Evolutionary conservation across 2,113 vertebrate species (phyloP).

Genomic region (Alces alces): DNA sequence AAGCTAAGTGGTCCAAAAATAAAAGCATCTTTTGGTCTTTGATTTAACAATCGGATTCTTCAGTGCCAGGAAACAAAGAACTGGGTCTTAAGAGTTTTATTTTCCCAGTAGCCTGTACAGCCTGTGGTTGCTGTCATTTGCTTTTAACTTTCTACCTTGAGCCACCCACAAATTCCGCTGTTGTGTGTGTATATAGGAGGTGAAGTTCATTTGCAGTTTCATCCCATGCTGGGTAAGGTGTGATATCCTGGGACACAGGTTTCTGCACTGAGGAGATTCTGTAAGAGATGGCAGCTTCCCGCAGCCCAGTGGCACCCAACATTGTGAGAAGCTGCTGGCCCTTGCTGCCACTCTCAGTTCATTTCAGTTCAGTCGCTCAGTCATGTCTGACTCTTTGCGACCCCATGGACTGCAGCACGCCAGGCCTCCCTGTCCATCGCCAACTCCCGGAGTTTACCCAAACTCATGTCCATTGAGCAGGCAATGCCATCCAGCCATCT

Average conservation of each 20-base stretch:
- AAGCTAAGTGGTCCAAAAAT: background rate
- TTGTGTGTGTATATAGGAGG: background rate
- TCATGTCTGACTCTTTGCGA: rapidly evolving
- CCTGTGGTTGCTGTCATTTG: background rate
- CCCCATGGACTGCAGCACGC: background rate
- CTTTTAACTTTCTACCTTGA: background rate
- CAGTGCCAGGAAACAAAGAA: background rate
- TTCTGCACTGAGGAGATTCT: background rate
- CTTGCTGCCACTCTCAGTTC: background rate
- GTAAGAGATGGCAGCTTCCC: background rate
- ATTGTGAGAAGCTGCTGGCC: background rate
- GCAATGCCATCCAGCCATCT: background rate
- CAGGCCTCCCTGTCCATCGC: background rate
- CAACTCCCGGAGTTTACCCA: background rate
- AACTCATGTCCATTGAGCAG: background rate
- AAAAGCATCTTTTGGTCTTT: background rate
- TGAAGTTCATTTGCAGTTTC: too few relatives aligned
- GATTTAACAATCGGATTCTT: background rate
- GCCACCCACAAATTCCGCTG: background rate
- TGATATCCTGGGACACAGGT: too few relatives aligned
- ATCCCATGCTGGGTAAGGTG: too few relatives aligned
- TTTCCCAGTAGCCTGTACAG: background rate
- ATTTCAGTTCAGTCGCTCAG: background rate
- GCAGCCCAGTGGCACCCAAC: rapidly evolving
- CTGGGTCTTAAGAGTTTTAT: background rate